Conservation (phyloP, 2,888 invertebrate species). For the Piscicola geometra region DNA sequence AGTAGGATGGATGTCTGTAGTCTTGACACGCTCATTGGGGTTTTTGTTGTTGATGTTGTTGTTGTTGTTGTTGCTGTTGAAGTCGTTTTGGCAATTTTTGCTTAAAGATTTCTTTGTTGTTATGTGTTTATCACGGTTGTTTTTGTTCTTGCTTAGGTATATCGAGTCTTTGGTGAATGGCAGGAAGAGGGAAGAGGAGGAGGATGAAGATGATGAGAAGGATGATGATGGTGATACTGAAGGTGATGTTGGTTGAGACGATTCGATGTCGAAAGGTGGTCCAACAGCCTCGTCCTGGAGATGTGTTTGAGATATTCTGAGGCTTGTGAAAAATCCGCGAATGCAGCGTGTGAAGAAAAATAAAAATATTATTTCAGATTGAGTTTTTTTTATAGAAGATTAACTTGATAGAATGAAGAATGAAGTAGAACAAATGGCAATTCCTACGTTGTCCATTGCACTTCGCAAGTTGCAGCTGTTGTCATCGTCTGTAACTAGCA, state of each 20-base stretch:
- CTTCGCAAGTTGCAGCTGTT: neutral
- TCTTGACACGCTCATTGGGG: neutral
- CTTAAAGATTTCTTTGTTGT: neutral
- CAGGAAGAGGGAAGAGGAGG: neutral
- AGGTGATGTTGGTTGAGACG: neutral
- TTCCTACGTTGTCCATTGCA: neutral
- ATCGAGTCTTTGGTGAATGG: neutral
- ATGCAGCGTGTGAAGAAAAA: too few species aligned
- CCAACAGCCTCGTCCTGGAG: too few species aligned
- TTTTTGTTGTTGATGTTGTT: neutral
- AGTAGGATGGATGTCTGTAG: too few species aligned
- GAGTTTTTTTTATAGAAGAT: too few species aligned
- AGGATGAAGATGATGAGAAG: slow-evolving; percentile 5
- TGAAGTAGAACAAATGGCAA: too few species aligned
- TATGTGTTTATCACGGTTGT: too few species aligned
- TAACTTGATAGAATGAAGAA: too few species aligned
- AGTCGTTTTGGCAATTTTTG: neutral
- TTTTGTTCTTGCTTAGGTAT: too few species aligned
- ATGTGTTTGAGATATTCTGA: too few species aligned
- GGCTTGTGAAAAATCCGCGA: too few species aligned
- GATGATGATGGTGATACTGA: neutral
- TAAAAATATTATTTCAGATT: too few species aligned
- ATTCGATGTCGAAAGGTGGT: too few species aligned
- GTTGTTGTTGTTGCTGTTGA: neutral
- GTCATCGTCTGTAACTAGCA: neutral